These are phyloP conservation scores for Fopius arisanus DNA, from an alignment of 1,140 invertebrate species.

Conservation along the genomic window DNA sequence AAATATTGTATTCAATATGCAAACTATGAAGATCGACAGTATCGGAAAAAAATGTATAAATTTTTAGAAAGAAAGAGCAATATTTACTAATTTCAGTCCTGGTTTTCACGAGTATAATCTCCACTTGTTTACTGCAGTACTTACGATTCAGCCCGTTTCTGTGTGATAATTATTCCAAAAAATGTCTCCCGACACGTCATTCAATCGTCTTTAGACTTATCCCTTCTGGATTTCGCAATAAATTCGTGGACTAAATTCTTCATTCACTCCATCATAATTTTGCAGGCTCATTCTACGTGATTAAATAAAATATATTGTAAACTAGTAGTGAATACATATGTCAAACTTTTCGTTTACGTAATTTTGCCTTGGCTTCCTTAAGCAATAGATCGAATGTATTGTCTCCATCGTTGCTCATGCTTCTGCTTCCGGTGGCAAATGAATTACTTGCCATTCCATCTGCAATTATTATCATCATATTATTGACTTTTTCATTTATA, in stretches of 20 bases:
- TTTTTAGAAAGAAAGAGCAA: background rate
- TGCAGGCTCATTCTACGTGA: background rate
- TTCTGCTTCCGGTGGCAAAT: conserved; percentile 30
- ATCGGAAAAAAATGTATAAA: background rate
- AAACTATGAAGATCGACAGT: background rate
- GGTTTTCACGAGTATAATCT: background rate
- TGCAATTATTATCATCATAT: conserved; percentile 40
- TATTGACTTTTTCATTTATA: too few relatives aligned
- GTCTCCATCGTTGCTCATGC: conserved; percentile 41
- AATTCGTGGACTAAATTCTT: background rate
- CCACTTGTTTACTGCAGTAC: background rate
- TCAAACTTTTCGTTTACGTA: conserved; percentile 59
- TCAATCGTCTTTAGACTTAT: background rate
- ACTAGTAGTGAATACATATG: conserved; percentile 52
- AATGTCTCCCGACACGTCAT: too few relatives aligned
- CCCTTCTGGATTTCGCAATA: background rate
- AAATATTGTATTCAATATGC: background rate
- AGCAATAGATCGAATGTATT: conserved; percentile 59
- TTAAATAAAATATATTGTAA: conserved; percentile 32
- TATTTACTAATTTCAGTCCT: background rate
- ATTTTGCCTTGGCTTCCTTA: conserved; percentile 59
- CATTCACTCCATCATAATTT: background rate
- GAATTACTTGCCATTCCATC: conserved; percentile 49
- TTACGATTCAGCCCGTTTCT: background rate
- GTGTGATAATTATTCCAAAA: background rate